Evolutionary conservation across 2,113 vertebrate genomes (phyloP), one percentile per base, ranked within the genome.

Genomic region (Athene cunicularia): DNA sequence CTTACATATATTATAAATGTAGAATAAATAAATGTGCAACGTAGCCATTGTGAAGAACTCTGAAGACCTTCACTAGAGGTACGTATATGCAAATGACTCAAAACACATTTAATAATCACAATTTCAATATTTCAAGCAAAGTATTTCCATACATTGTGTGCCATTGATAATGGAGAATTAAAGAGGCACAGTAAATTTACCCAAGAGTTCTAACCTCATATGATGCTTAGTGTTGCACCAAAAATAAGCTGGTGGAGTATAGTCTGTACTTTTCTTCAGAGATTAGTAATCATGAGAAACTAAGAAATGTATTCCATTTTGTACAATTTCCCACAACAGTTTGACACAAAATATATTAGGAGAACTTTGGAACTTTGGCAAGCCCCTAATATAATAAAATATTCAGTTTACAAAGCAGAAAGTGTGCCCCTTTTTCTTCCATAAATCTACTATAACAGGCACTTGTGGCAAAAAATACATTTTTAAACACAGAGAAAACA

Each of bases 301-400:
- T 72, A 87, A 94, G 84, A 90, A 89, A 85, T 39, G 12, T 72
- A 76, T 91, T 85, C 53, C 62, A 90, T 82, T 90, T 95, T 70
- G 41, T 76, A 16, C 53, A 55, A 37, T 73, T 95, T 96, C 94
- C 84, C 84, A 97, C 89, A 95, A 86, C 72, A 88, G 62, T 24
- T 91, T 43, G 91, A 95, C 89, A 97, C n/a, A 86, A 96, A 90
- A 94, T 82, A 82, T 32, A 87, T 85, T 43, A 77, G 71, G 63
- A 94, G 50, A 95, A 58, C 55, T 86, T 97, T 96, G 95, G 91
- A 95, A 58, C 55, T 86, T 97, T 96, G 95, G 91, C 91, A 97
- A 94, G 63, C 12, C 4, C 26, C 62, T 67, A 32, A 93, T 94
- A 91, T 52, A 95, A 91, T 91, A 91, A 95, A 97, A 95, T 90